Evolutionary conservation across 2,113 vertebrate species (phyloP), one percentile per base, ranked within the genome.

Genomic region (Corythornis madagascariensis): DNA sequence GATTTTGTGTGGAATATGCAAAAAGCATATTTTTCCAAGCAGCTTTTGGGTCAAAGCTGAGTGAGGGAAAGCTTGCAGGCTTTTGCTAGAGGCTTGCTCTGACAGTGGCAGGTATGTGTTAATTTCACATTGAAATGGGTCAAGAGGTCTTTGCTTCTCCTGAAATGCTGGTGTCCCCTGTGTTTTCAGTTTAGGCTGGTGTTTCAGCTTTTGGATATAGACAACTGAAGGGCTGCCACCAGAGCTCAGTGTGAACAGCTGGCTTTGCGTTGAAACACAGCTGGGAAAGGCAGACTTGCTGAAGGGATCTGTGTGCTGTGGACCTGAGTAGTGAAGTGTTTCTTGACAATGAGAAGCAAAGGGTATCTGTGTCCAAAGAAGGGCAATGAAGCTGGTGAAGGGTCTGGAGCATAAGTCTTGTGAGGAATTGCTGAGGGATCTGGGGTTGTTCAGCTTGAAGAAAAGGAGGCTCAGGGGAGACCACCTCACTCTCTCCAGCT

Each of bases 251-350:
- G 25, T 52, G 40, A 92, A 66, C 21, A 14, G 26, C 33, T 73
- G 40, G 16, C 35, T 79, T 72, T 1, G 24, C 40, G 38, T 47
- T 6, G 48, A 57, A 79, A 69, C 40, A 7, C 19, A 38, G 4
- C 33, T 40, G 73, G 22, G 16, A 35, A 55, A 35, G 33, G 13
- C 73, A 88, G 33, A 28, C 72, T 47, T 28, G 2, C 38, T 33
- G 35, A 16, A n/a, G 77, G 43, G 42, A 16, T 45, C 61, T 61
- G 9, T 0, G 0, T 61, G 72, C 60, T 1, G 1, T 72, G 47
- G 18, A 21, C 52, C 10, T 25, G 2, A 17, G 20, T 4, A 28
- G 38, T 14, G 29, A 8, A 28, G 45, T 3, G 0, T 50, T 90
- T 43, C 33, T 18, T 33, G 40, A 48, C 42, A 31, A 1, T 20